phyloP scores from a whole-genome alignment of 2,113 vertebrate genomes.

The Passerina amoena region DNA sequence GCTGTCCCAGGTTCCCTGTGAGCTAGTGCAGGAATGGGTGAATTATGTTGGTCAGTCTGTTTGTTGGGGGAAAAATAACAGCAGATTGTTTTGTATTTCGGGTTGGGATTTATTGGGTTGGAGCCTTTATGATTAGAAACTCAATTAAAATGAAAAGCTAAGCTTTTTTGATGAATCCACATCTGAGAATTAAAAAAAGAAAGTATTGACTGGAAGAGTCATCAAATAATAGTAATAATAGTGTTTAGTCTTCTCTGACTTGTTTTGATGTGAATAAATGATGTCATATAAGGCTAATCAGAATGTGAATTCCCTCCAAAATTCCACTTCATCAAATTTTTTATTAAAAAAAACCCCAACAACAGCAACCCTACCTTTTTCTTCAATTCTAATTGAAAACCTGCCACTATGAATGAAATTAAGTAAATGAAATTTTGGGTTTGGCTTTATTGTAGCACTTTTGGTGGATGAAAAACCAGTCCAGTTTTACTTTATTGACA shows the following conservation, averaged over 20 bases:
- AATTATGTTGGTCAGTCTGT: background rate
- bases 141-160: background rate
- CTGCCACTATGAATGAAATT: background rate
- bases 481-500: background rate
- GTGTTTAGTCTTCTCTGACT: background rate
- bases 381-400: background rate
- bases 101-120: background rate
- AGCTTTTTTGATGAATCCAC: background rate
- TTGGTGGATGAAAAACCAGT: background rate
- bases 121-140: background rate
- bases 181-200: background rate
- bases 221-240: background rate
- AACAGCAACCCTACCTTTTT: background rate
- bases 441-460: background rate
- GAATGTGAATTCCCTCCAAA: background rate
- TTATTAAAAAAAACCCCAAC: fast-evolving
- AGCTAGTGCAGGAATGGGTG: background rate
- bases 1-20: background rate
- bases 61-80: background rate
- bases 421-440: background rate
- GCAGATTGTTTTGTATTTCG: background rate
- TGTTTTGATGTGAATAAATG: background rate
- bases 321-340: background rate
- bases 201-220: background rate
- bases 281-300: background rate